Base-by-base conservation (phyloP, 2,797 vertebrate species). In the Ibycter americanus region DNA sequence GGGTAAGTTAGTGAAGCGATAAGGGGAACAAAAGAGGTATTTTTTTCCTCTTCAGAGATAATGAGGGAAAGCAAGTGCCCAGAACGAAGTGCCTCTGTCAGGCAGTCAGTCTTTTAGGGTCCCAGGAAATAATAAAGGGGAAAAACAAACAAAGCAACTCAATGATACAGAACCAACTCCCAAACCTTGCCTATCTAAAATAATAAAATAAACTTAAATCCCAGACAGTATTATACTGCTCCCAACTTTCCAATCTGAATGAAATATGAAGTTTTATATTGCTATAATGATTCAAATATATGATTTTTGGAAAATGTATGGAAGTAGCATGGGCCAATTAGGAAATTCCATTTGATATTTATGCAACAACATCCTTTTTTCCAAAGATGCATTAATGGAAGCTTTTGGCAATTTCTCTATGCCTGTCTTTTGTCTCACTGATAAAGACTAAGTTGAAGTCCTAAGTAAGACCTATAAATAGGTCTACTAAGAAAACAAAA, bases 1-100 rank as follows among this genome's bases (percentile, higher is more conserved):
- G 83, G 68, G 94, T 97, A 96, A 97, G 74, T 97, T 96, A 98
- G 91, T 94, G 95, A 95, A 97, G 76, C 6, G 51, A 90, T 92
- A 93, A 96, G 68, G 83, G 92, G 92, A 97, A 96, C 79, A 93
- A 92, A 96, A 78, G 82, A 97, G 52, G 23, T 83, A 15, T 90
- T 95, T 95, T 94, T 79, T 74, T 38, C 16, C 71, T 54, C 86
- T 83, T 66, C 83, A 94, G 86, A 93, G 71, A 97, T 97, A 95
- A 97, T 90, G 93, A 96, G 89, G 84, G 76, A 96, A 97, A 80
- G 54, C 83, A 96, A 97, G 51, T 90, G 55, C 82, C 96, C 76
- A 90, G 94, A 97, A 97, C 84, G 54, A 96, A 84, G 54, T 91
- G 56, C 32, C 66, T 96, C 58, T 93, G 74, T 90, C 96, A 97